Evolutionary conservation across 2,113 vertebrate genomes (phyloP).

Genomic region (Chaetodon auriga): DNA sequence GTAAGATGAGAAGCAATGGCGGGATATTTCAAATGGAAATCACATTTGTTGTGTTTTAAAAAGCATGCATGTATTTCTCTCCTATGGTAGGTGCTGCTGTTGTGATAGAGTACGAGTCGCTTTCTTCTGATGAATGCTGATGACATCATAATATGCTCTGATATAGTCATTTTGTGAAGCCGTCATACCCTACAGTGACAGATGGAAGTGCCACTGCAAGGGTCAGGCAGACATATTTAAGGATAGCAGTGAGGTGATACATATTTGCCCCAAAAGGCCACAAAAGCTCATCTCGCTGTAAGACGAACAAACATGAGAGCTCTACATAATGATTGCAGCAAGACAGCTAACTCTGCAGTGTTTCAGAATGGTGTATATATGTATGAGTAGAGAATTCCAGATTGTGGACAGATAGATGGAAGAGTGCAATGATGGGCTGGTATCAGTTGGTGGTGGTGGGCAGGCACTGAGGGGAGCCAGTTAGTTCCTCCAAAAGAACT

Average conservation of each 20-base stretch:
- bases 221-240: slow-evolving; percentile 64
- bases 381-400: too few relatives aligned
- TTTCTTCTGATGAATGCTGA: slow-evolving; percentile 6
- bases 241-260: slow-evolving; percentile 45
- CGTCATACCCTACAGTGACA: slow-evolving; percentile 1
- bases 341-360: background rate
- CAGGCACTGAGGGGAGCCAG: too few relatives aligned
- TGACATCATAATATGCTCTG: slow-evolving; percentile 4
- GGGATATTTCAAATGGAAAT: background rate
- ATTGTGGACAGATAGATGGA: too few relatives aligned
- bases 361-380: too few relatives aligned
- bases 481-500: too few relatives aligned
- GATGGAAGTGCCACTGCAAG: slow-evolving; percentile 57
- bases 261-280: slow-evolving; percentile 51
- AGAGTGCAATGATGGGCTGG: too few relatives aligned
- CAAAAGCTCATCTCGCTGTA: background rate
- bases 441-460: too few relatives aligned
- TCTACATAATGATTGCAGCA: background rate
- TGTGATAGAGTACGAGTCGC: background rate
- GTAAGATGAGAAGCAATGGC: background rate
- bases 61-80: background rate
- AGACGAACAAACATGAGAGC: slow-evolving; percentile 5
- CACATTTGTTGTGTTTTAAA: background rate
- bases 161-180: slow-evolving; percentile 1
- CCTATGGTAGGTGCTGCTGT: background rate